A percentile compares a stretch with the other conserved stretches of the same genome.
phyloP scores from a whole-genome alignment of 2,113 vertebrate genomes.

The Ginglymostoma cirratum region DNA sequence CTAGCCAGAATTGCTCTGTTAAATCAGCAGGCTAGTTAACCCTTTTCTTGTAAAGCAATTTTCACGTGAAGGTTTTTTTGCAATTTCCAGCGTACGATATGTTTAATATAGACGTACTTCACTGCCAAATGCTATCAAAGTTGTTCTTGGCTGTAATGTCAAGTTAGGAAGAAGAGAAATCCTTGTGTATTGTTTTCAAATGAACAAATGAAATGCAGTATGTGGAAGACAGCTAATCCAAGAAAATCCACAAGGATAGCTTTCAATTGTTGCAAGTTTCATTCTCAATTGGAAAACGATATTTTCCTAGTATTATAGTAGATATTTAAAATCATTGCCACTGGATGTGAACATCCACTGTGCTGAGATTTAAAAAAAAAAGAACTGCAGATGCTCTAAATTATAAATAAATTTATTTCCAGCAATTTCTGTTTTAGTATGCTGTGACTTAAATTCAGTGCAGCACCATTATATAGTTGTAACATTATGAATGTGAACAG shows the following conservation, averaged over 20 bases:
- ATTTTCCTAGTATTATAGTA: neutral
- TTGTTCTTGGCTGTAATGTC: neutral
- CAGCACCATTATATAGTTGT: neutral
- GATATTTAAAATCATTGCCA: neutral
- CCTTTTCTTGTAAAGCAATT: neutral
- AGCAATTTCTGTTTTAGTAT: too few relatives aligned
- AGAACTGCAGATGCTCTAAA: too few relatives aligned
- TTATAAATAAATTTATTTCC: too few relatives aligned
- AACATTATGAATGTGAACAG: neutral
- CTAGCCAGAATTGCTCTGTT: slow-evolving; percentile 12
- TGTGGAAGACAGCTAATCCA: neutral
- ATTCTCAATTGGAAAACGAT: neutral
- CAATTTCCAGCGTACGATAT: neutral
- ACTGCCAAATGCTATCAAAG: neutral
- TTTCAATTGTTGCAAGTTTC: neutral
- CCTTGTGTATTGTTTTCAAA: neutral
- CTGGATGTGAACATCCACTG: neutral
- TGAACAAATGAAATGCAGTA: neutral
- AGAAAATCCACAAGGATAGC: neutral
- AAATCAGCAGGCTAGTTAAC: neutral
- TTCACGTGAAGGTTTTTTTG: neutral
- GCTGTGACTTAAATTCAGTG: neutral
- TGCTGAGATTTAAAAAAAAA: neutral
- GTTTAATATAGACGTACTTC: neutral
- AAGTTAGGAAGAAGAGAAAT: neutral